Evolutionary conservation across 2,113 vertebrate species (phyloP), one percentile per base, ranked within the genome.

Genomic region (Origma solitaria): DNA sequence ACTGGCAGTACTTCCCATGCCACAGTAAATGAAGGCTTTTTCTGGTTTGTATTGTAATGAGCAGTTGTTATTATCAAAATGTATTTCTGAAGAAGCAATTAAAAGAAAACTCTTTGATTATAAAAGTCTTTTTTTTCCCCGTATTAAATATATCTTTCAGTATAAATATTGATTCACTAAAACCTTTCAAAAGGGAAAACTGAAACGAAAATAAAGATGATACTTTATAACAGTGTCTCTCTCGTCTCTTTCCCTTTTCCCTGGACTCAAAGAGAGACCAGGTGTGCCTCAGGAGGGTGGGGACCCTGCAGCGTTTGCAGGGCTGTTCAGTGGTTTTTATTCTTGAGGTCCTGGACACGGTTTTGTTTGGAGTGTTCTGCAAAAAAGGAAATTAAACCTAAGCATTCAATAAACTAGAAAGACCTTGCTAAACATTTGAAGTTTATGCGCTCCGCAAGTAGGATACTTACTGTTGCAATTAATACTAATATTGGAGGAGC

Each of bases 1-100:
- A 92, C 95, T 97, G 97, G 97, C 96, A 96, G 96, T 92, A 88
- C 94, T 96, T 97, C 79, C 88, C 76, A 53, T 80, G 89, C 96
- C 93, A 86, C 96, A 97, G 87, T 64, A 97, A 97, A 97, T 96
- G 87, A 97, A 95, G 79, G 90, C 60, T 81, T 93, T 94, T 76
- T 82, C 96, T 97, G 82, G 37, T 96, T 97, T 96, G 66, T 95
- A 93, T 92, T 97, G 95, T 91, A 90, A 96, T 7, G 50, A 96
- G 86, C 7, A 37, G 84, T 93, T 96, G 86, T 89, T 93, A 91
- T 96, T 96, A 97, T 97, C 97, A 95, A 95, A 93, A 96, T 94
- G 19, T 45, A 94, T 97, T 97, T 97, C 83, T 76, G 76, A 96
- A 96, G 75, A 97, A 95, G 77, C 2, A 8, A 86, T 81, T 93